Evolutionary conservation across 1,140 invertebrate genomes (phyloP).

Genomic region (Scaptomyza hsui): DNA sequence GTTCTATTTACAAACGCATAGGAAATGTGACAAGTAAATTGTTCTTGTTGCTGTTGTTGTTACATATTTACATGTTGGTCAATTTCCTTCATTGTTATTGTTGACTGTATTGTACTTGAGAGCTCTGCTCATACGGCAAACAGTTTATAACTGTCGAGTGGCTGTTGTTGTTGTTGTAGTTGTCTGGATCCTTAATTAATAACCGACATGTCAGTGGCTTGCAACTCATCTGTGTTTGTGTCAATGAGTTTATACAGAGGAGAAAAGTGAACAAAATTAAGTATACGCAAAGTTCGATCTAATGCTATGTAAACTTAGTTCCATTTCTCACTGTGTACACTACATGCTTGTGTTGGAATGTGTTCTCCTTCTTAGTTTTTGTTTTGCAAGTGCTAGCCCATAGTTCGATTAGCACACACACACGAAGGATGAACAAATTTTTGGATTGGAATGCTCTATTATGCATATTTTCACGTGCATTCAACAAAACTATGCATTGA

Average conservation of each 20-base stretch:
- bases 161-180: background rate
- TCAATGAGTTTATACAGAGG: background rate
- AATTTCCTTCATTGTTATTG: constrained; percentile 1
- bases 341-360: background rate
- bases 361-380: background rate
- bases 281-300: background rate
- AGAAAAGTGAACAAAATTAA: background rate
- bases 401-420: constrained; percentile 4
- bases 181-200: constrained; percentile 23
- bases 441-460: constrained; percentile 2
- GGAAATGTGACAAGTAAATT: background rate
- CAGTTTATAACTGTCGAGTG: constrained; percentile 16
- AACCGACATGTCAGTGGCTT: constrained; percentile 13
- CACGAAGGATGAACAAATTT: background rate
- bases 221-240: constrained; percentile 1
- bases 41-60: background rate
- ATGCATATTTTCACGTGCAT: constrained; percentile 15
- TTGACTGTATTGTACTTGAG: background rate
- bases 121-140: constrained; percentile 4
- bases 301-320: too few species aligned
- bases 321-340: background rate
- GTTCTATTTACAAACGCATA: too few species aligned
- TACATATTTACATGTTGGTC: background rate
- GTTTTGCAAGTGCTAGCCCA: background rate
- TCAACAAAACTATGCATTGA: constrained; percentile 1